Base-by-base conservation (phyloP, 2,888 invertebrate genomes). In the Ferrisia virgata region DNA sequence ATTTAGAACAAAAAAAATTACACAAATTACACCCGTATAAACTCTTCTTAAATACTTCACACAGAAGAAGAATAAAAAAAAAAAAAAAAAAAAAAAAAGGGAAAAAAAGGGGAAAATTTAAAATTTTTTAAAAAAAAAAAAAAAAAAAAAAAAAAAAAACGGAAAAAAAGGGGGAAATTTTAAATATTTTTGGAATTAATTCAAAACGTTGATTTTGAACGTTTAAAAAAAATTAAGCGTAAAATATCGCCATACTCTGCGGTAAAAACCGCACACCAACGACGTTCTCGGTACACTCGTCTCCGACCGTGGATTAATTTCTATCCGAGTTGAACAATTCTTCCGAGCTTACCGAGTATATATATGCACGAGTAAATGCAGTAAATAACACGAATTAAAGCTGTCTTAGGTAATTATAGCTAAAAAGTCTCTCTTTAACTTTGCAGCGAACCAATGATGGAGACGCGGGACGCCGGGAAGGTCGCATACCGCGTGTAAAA, bases 331-430 rank as follows among this genome's bases (percentile, higher is more conserved):
- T 53, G 53, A 53, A 53, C 53, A 53, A 64, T 28, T 64, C 28
- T 28, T 28, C 28, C 11, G 64, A 25, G 64, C 64, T 64, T 53
- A 53, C 8, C 22, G 18, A 3, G 53, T 53, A 47, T 47, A 22
- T 22, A 53, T 11, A 64, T 28, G 64, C 28, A 13, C 64, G 15
- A 64, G 64, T 64, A 64, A 28, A 28, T 64, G 64, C 64, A 64
- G 28, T 64, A 64, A 64, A 64, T 64, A 64, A 64, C 64, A 64
- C 64, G 64, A 64, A 64, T 64, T 64, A 64, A 64, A 64, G 64
- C 64, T 64, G 64, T 64, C 28, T 28, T 64, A 28, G 28, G 64
- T 64, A 28, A 64, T 64, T 64, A 64, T 28, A 64, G 64, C 64
- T 28, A 28, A 64, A 64, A 64, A 64, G 28, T 64, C 28, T 64